phyloP scores from a whole-genome alignment of 2,113 vertebrate genomes.

The Mugil cephalus region DNA sequence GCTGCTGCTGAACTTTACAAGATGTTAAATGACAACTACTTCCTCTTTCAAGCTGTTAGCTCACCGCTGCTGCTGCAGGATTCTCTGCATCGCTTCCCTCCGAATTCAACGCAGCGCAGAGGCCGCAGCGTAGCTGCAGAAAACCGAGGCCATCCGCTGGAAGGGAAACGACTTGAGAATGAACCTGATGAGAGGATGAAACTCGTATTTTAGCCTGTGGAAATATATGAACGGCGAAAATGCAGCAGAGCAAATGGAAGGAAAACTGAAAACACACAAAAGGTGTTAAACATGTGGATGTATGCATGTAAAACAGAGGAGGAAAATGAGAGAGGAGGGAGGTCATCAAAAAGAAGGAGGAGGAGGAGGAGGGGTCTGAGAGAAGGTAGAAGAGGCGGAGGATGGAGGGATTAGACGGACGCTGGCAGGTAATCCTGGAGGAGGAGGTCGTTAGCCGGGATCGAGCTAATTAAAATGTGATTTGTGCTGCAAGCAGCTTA shows the following conservation, averaged over 20 bases:
- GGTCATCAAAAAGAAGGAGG: conserved; percentile 11
- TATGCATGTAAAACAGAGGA: conserved; percentile 31
- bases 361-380: conserved; percentile 20
- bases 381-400: conserved; percentile 19
- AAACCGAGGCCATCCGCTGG: conserved; percentile 7
- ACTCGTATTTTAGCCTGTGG: conserved; percentile 22
- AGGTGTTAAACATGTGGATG: conserved; percentile 42
- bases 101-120: not conserved
- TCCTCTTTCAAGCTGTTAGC: not conserved
- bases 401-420: conserved; percentile 65
- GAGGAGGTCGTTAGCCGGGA: conserved; percentile 69
- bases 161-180: conserved; percentile 9
- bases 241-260: conserved; percentile 49
- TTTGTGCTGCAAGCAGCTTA: conserved; percentile 75
- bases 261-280: conserved; percentile 55
- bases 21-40: not conserved
- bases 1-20: too few relatives aligned
- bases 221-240: conserved; percentile 52
- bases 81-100: conserved; percentile 3
- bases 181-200: conserved; percentile 21
- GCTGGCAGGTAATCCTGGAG: conserved; percentile 71
- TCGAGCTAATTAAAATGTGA: conserved; percentile 76
- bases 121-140: not conserved
- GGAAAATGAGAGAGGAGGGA: not conserved
- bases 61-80: not conserved